phyloP scores from a whole-genome alignment of 2,113 vertebrate species.

The Grammomys surdaster region DNA sequence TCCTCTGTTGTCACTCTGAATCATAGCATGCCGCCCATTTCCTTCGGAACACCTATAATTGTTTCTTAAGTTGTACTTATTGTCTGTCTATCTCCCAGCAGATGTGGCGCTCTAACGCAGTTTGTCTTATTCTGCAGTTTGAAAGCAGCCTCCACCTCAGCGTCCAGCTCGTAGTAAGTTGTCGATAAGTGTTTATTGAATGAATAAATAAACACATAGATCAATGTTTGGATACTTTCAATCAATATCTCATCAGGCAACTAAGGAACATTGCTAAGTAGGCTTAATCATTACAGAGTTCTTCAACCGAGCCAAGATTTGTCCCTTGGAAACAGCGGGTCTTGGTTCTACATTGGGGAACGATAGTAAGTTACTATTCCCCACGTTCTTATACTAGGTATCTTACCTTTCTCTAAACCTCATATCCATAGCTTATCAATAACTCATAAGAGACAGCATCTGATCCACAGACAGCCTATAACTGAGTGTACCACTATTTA shows the following conservation, averaged over 20 bases:
- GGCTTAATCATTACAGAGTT: constrained; percentile 31
- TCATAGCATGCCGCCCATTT: neutral
- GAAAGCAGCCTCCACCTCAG: constrained; percentile 35
- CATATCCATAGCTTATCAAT: neutral
- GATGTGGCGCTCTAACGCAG: neutral
- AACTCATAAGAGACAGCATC: neutral
- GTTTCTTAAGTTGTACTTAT: constrained; percentile 10
- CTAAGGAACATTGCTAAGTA: constrained; percentile 29
- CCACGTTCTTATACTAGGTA: neutral
- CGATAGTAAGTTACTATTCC: neutral
- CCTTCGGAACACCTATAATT: neutral
- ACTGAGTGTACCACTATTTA: neutral
- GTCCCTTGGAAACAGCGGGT: neutral
- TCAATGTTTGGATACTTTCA: constrained; percentile 58
- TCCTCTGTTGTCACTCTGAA: neutral
- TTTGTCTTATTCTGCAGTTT: neutral
- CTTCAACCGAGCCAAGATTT: neutral
- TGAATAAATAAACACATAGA: constrained; percentile 53
- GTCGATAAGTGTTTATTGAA: constrained; percentile 61
- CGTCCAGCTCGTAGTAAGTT: neutral
- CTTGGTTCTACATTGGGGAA: neutral
- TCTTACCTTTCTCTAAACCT: constrained; percentile 16
- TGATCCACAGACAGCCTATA: neutral
- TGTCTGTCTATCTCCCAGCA: constrained; percentile 13
- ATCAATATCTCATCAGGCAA: constrained; percentile 61